A percentile compares a stretch with the other conserved stretches of the same genome.
Evolutionary conservation across 2,797 vertebrate species (phyloP).

Genomic region (Synaphobranchus kaupii): DNA sequence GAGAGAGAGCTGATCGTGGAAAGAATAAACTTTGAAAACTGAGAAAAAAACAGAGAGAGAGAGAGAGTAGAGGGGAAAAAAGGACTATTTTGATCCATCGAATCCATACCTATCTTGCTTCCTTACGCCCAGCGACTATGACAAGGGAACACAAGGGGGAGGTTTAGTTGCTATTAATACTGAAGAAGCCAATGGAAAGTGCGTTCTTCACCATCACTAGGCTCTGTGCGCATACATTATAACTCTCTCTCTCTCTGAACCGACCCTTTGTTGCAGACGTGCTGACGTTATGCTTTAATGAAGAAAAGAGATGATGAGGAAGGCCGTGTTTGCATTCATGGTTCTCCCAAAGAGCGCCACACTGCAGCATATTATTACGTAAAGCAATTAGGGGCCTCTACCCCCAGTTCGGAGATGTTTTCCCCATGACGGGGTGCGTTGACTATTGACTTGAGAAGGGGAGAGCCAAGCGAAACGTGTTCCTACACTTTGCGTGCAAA

Average conservation of each 20-base stretch:
- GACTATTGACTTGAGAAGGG: background rate
- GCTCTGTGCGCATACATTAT: background rate
- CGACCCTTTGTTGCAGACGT: background rate
- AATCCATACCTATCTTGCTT: background rate
- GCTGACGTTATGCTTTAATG: slow-evolving; percentile 12
- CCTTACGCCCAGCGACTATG: background rate
- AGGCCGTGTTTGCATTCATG: slow-evolving; percentile 21
- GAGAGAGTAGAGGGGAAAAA: background rate
- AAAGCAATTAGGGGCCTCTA: slow-evolving; percentile 32
- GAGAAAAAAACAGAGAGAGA: background rate
- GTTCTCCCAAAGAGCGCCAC: background rate
- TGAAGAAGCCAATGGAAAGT: background rate
- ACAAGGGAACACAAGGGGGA: background rate
- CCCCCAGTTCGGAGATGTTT: background rate
- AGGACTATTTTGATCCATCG: background rate
- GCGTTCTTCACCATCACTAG: background rate
- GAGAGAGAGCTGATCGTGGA: background rate
- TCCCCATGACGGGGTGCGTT: background rate
- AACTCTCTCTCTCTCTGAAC: background rate
- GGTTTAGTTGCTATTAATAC: background rate
- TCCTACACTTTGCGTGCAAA: background rate
- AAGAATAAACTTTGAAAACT: background rate
- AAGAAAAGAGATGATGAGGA: slow-evolving; percentile 15
- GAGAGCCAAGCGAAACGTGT: background rate
- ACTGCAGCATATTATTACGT: slow-evolving; percentile 20